These are phyloP conservation scores for Lampropteryx suffumata DNA, from an alignment of 2,888 invertebrate species.

Conservation along the genomic window DNA sequence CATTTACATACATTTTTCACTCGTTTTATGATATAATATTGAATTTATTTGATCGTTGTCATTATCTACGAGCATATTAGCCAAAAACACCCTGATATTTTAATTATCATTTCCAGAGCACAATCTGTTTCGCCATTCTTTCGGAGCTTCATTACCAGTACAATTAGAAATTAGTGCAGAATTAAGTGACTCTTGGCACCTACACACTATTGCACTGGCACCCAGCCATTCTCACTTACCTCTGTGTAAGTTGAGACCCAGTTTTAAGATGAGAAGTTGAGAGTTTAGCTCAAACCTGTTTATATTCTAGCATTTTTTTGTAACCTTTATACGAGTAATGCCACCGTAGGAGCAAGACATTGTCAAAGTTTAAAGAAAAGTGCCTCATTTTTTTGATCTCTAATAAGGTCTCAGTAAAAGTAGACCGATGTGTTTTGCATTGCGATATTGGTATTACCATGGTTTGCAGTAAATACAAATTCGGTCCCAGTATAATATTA, in stretches of 20 bases:
- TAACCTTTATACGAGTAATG: too few species aligned
- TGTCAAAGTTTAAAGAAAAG: too few species aligned
- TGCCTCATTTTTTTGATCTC: too few species aligned
- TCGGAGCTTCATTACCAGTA: slow-evolving; percentile 45
- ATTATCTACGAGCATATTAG: background rate
- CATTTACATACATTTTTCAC: too few species aligned
- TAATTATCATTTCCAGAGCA: slow-evolving; percentile 5
- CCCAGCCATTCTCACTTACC: slow-evolving; percentile 60
- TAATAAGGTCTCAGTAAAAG: too few species aligned
- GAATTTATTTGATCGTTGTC: background rate
- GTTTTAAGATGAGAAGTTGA: slow-evolving; percentile 46
- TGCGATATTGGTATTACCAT: too few species aligned
- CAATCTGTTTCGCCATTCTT: slow-evolving; percentile 25
- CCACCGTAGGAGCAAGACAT: too few species aligned
- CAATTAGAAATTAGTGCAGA: slow-evolving; percentile 64
- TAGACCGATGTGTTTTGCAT: too few species aligned
- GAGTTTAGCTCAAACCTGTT: slow-evolving; percentile 4
- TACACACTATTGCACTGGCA: slow-evolving; percentile 59
- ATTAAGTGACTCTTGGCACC: slow-evolving; percentile 69
- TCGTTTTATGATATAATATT: too few species aligned
- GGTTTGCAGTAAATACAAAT: too few species aligned
- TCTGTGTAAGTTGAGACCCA: slow-evolving; percentile 56
- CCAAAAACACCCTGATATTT: slow-evolving; percentile 9
- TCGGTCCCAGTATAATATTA: too few species aligned
- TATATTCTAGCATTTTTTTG: too few species aligned